A percentile compares a stretch with the other conserved stretches of the same genome.
Conservation (phyloP, 2,113 vertebrate genomes). For the Neogale vison region DNA sequence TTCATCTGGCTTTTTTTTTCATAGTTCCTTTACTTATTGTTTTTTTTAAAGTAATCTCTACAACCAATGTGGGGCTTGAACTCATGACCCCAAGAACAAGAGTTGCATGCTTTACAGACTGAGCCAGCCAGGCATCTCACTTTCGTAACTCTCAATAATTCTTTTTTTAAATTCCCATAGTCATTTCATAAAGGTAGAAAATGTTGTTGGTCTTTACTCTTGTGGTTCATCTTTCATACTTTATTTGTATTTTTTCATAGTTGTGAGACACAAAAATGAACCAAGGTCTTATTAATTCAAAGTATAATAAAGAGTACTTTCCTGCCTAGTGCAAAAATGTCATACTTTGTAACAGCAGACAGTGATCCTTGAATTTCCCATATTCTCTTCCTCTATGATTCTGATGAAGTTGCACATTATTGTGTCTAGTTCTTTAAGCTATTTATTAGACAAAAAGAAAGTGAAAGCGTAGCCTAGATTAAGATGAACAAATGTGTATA, state of each 20-base stretch:
- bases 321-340: not conserved
- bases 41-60: not conserved
- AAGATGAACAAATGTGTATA: not conserved
- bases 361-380: not conserved
- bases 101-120: not conserved
- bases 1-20: conserved; percentile 33
- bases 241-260: conserved; percentile 3
- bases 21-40: not conserved
- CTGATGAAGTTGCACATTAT: conserved; percentile 14
- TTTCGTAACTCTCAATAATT: not conserved
- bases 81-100: not conserved
- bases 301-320: conserved; percentile 8
- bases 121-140: not conserved
- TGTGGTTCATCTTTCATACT: conserved; percentile 13
- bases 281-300: not conserved
- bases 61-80: not conserved
- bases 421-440: not conserved
- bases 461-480: not conserved
- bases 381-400: not conserved
- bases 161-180: not conserved
- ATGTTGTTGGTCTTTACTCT: not conserved
- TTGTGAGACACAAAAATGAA: not conserved
- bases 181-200: conserved; percentile 20
- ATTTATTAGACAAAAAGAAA: conserved; percentile 11
- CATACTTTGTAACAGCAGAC: not conserved